Evolutionary conservation across 2,888 invertebrate species (phyloP), one percentile per base, ranked within the genome.

Genomic region (Brenthis hecate): DNA sequence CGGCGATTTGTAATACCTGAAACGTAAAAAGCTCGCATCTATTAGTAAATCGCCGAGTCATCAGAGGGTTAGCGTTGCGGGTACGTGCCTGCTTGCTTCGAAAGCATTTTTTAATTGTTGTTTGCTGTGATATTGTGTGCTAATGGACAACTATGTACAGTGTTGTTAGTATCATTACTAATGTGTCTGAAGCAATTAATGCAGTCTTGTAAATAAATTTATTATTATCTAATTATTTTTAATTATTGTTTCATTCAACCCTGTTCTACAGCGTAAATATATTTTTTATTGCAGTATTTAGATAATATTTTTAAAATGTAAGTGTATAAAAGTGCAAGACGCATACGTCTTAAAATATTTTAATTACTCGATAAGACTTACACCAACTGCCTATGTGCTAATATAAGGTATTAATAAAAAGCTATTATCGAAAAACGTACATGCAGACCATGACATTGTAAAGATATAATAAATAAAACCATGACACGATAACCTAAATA

Each of bases 91-190:
- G 81, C 81, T 81, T 79, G 85, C 82, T 82, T 85, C 84, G 80
- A 86, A 85, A 90, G 87, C 87, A 89, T 91, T 88, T 89, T 87
- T 86, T 89, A 86, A 88, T 90, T 90, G 91, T 92, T 89, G 90
- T 88, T 87, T 86, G 91, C 92, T 92, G 92, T 92, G 92, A 91
- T 92, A 91, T 90, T 91, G 90, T 91, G 87, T 83, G 85, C 86
- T 89, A 89, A 90, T 89, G 89, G 88, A 91, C 89, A 85, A 82
- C 36, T 79, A 84, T 83, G 68, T 85, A 84, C 78, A 82, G 79
- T 79, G 85, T 83, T 85, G 85, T 78, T 84, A 77, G 81, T 85
- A 86, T 87, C 86, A 83, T 88, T 86, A 82, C 77, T 83, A 80
- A 78, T 78, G 81, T 80, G 80, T 75, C 78, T 80, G 81, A 83